Evolutionary conservation across 2,888 invertebrate species (phyloP).

Genomic region (Automeris io): DNA sequence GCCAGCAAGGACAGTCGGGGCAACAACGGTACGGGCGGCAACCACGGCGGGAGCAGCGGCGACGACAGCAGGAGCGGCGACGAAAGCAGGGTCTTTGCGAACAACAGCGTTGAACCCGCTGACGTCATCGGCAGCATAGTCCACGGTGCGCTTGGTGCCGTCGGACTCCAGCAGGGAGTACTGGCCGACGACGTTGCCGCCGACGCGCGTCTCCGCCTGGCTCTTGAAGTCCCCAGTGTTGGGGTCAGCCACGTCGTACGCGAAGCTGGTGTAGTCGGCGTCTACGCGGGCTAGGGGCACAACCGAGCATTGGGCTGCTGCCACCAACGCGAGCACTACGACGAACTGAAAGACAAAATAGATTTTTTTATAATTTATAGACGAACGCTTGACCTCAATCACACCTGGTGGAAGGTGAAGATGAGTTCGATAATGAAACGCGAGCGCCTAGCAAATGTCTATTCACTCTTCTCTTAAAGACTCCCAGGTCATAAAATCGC

Average conservation of each 20-base stretch:
- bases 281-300: slow-evolving; percentile 40
- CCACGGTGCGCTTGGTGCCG: slow-evolving; percentile 72
- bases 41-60: slow-evolving; percentile 17
- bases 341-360: slow-evolving; percentile 38
- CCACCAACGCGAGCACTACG: slow-evolving; percentile 51
- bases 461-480: no score
- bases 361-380: no score
- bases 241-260: slow-evolving; percentile 73
- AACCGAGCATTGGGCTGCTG: slow-evolving; percentile 48
- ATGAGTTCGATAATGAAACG: no score
- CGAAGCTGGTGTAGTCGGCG: slow-evolving; percentile 58
- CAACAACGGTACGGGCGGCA: slow-evolving; percentile 21
- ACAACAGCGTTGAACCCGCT: slow-evolving; percentile 76
- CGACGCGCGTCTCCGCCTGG: slow-evolving; percentile 68
- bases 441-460: no score
- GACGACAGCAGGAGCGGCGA: slow-evolving; percentile 27
- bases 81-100: slow-evolving; percentile 60
- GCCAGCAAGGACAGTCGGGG: slow-evolving; percentile 21
- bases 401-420: no score
- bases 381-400: no score
- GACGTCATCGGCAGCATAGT: slow-evolving; percentile 71
- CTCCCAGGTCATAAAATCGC: no score
- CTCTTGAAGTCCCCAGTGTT: slow-evolving; percentile 75
- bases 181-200: slow-evolving; percentile 68
- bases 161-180: slow-evolving; percentile 74